Conservation (phyloP, 2,797 vertebrate species). For the Melanotaenia maccullochi region DNA sequence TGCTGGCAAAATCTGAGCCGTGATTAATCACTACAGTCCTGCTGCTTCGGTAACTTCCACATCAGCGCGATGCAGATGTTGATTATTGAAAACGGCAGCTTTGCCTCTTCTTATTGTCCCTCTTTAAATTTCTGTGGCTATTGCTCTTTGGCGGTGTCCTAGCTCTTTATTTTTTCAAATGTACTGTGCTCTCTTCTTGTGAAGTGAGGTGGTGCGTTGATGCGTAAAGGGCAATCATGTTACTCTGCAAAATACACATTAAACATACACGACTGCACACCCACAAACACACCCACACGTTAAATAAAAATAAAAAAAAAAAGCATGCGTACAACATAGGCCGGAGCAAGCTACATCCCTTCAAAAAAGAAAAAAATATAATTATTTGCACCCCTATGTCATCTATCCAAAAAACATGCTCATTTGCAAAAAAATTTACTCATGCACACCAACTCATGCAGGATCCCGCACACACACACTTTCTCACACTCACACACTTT, state of each 20-base stretch:
- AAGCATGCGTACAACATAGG: constrained; percentile 66
- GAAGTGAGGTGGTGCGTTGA: constrained; percentile 70
- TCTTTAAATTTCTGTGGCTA: constrained; percentile 48
- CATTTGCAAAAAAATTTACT: constrained; percentile 37
- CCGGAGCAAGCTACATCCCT: constrained; percentile 38
- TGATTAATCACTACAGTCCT: constrained; percentile 39
- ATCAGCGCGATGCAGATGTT: constrained; percentile 27
- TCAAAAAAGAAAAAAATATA: constrained; percentile 14
- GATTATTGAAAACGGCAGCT: constrained; percentile 46
- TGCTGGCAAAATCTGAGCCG: constrained; percentile 26
- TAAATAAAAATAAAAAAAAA: constrained; percentile 29
- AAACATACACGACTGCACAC: constrained; percentile 24
- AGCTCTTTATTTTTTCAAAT: constrained; percentile 53
- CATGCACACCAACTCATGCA: constrained; percentile 68
- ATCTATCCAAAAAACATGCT: constrained; percentile 65
- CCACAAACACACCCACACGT: constrained; percentile 10
- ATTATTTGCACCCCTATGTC: constrained; percentile 20
- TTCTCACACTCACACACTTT: constrained; percentile 13
- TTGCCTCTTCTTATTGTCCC: constrained; percentile 18
- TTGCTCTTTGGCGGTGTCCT: constrained; percentile 78
- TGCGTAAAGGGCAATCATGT: constrained; percentile 68
- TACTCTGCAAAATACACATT: constrained; percentile 39
- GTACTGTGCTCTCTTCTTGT: constrained; percentile 54
- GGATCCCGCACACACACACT: constrained; percentile 35
- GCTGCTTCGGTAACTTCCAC: constrained; percentile 7